Conservation (phyloP, 2,888 invertebrate species). For the Caenorhabditis uteleia region DNA sequence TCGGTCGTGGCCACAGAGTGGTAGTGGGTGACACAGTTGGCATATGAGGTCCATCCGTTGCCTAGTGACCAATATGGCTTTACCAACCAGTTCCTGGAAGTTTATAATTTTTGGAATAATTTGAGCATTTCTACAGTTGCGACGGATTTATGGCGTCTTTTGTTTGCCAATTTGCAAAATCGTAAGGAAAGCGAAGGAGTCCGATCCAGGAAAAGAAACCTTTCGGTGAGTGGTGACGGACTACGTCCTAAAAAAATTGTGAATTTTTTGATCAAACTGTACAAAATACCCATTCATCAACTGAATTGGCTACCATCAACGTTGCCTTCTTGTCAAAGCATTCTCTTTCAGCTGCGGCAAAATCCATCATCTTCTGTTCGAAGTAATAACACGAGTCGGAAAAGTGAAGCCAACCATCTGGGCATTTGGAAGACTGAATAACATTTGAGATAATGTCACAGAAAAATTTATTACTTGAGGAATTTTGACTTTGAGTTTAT, state of each 20-base stretch:
- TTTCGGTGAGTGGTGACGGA: constrained; percentile 18
- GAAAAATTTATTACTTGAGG: constrained; percentile 1
- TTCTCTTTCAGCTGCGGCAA: constrained; percentile 34
- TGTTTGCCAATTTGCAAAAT: constrained; percentile 34
- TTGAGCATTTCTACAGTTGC: constrained; percentile 26
- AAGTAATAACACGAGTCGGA: constrained; percentile 44
- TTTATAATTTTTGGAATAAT: too few species aligned
- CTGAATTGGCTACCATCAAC: constrained; percentile 44
- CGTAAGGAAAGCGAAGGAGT: constrained; percentile 28
- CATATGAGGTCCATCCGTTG: constrained; percentile 44
- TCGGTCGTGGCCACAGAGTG: constrained; percentile 20
- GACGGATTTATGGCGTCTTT: constrained; percentile 30
- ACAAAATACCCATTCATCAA: constrained; percentile 35
- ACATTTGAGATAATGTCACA: too few species aligned
- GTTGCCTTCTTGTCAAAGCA: constrained; percentile 36
- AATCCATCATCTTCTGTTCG: constrained; percentile 29
- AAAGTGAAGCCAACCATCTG: constrained; percentile 40
- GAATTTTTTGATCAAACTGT: neutral
- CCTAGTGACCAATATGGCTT: constrained; percentile 31
- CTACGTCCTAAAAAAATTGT: constrained; percentile 4
- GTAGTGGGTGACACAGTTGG: constrained; percentile 46
- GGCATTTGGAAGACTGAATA: constrained; percentile 14
- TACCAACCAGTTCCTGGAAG: constrained; percentile 43
- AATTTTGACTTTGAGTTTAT: constrained; percentile 12
- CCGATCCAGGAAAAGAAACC: constrained; percentile 42